These are phyloP conservation scores for Labeo calbasu DNA, from an alignment of 2,797 vertebrate genomes.

Conservation along the genomic window DNA sequence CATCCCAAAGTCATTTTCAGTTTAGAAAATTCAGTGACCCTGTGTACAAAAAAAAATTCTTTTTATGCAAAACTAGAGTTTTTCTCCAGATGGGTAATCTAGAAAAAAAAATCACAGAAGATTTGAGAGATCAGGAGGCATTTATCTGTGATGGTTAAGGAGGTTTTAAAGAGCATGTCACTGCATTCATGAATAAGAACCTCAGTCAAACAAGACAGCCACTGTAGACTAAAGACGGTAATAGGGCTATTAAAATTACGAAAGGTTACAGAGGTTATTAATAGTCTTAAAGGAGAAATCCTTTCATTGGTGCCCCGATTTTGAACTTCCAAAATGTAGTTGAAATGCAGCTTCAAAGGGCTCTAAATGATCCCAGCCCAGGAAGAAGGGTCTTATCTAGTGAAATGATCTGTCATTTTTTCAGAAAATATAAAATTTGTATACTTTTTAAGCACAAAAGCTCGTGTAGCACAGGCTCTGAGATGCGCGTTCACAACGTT, in stretches of 20 bases:
- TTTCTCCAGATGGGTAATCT: not conserved
- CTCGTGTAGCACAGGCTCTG: no score
- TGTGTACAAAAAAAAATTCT: not conserved
- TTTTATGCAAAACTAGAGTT: not conserved
- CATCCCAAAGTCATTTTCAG: not conserved
- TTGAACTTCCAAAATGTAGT: no score
- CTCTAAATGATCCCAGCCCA: no score
- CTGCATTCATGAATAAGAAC: not conserved
- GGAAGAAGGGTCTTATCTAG: no score
- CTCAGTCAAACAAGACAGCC: not conserved
- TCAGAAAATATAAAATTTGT: no score
- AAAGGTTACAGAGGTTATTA: not conserved
- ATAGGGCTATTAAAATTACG: not conserved
- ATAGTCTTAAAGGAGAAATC: not conserved
- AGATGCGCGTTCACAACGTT: no score
- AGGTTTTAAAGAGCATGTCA: not conserved
- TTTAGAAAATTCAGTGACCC: not conserved
- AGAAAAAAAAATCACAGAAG: not conserved
- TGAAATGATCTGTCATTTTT: no score
- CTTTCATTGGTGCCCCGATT: no score
- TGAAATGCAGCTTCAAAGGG: no score
- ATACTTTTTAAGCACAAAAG: no score
- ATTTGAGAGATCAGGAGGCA: not conserved
- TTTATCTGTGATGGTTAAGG: not conserved
- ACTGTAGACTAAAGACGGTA: not conserved